A percentile compares a stretch with the other conserved stretches of the same genome.
These are phyloP conservation scores for Limnephilus marmoratus DNA, from an alignment of 2,888 invertebrate species.

Conservation along the genomic window DNA sequence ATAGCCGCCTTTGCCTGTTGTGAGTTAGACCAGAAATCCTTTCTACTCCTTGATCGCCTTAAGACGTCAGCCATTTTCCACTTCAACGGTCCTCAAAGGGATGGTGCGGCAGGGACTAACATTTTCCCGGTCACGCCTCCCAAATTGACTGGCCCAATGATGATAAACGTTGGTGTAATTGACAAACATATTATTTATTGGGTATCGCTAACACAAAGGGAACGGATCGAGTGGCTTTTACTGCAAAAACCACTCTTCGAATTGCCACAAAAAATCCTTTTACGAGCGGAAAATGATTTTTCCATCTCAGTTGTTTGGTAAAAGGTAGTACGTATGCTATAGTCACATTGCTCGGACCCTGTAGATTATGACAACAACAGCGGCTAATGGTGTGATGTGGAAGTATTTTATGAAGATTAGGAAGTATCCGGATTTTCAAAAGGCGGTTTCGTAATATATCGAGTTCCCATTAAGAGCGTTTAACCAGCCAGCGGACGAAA, in stretches of 20 bases:
- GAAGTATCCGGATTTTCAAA: not conserved
- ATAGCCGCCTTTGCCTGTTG: not conserved
- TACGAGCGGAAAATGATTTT: not conserved
- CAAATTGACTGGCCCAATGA: constrained; percentile 20
- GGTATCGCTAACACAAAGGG: constrained; percentile 2
- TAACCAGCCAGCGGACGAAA: no score
- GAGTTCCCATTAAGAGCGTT: no score
- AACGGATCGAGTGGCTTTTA: not conserved
- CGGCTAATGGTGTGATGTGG: not conserved
- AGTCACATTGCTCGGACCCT: not conserved
- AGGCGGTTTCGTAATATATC: no score
- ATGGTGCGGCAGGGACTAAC: not conserved
- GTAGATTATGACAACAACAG: not conserved
- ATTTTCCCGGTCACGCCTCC: constrained; percentile 25
- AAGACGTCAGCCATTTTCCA: constrained; percentile 60
- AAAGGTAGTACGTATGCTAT: not conserved
- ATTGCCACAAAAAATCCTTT: not conserved
- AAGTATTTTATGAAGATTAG: not conserved
- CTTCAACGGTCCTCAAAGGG: constrained; percentile 52
- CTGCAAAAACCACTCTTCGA: not conserved
- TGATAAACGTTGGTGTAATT: not conserved
- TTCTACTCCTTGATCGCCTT: constrained; percentile 11
- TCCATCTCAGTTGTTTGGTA: not conserved
- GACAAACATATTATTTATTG: constrained; percentile 2
- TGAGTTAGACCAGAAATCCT: constrained; percentile 7